phyloP scores from a whole-genome alignment of 1,140 invertebrate genomes.

The Pseudomyrmex sp. region DNA sequence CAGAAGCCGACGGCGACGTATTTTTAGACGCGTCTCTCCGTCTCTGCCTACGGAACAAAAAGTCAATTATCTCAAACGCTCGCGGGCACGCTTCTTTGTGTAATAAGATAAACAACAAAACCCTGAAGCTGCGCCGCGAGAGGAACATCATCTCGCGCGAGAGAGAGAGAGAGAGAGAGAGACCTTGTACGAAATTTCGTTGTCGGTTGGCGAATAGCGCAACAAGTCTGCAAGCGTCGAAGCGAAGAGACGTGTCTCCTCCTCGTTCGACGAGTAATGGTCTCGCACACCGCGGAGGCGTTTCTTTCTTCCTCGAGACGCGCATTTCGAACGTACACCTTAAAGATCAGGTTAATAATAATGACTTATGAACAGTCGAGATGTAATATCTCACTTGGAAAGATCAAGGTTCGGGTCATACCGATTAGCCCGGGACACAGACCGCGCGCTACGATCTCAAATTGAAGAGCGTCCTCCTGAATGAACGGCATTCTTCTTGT shows the following conservation, averaged over 20 bases:
- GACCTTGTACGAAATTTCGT: conserved; percentile 17
- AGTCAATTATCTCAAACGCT: no score
- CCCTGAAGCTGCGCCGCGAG: no score
- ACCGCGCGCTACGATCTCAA: conserved; percentile 66
- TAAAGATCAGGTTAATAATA: conserved; percentile 7
- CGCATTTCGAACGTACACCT: conserved; percentile 8
- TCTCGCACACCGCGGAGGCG: neutral
- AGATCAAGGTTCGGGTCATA: conserved; percentile 75
- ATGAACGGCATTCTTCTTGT: conserved; percentile 59
- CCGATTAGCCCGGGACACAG: conserved; percentile 74
- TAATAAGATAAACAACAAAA: no score
- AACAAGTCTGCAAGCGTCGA: neutral
- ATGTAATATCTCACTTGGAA: neutral
- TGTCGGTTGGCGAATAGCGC: conserved; percentile 5
- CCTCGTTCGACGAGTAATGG: conserved; percentile 12
- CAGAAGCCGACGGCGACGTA: no score
- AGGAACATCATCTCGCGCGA: no score
- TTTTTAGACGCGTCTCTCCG: no score
- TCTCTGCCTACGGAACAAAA: no score
- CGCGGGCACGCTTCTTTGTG: neutral
- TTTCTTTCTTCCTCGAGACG: conserved; percentile 47
- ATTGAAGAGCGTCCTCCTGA: conserved; percentile 58
- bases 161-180: no score
- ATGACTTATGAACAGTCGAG: no score
- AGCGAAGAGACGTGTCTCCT: neutral